Evolutionary conservation across 1,140 invertebrate genomes (phyloP).

Genomic region (Drosophila malerkotliana): DNA sequence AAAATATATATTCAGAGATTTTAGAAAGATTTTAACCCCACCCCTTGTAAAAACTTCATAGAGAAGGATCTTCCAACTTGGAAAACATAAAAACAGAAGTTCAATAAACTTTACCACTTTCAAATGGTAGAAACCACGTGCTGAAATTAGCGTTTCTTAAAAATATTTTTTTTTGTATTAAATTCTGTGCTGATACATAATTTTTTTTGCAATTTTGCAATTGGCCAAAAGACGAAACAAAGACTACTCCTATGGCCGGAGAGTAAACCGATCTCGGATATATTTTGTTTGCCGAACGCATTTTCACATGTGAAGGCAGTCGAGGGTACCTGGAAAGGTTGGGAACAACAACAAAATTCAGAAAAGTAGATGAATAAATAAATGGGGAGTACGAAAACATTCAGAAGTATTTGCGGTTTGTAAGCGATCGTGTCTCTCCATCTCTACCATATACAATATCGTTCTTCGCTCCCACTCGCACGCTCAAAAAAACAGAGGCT

Average conservation of each 20-base stretch:
- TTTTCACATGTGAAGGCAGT: constrained; percentile 52
- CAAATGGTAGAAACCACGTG: background rate
- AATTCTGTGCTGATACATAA: constrained; percentile 5
- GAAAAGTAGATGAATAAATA: constrained; percentile 36
- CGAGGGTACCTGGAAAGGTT: background rate
- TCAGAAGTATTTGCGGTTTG: constrained; percentile 73
- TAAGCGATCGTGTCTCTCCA: constrained; percentile 34
- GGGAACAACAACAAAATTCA: constrained; percentile 15
- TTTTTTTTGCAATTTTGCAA: background rate
- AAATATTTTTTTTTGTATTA: background rate
- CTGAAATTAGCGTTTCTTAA: background rate
- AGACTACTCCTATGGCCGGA: constrained; percentile 45
- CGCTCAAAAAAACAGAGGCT: constrained; percentile 17
- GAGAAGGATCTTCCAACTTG: too few relatives aligned
- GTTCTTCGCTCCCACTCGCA: constrained; percentile 31
- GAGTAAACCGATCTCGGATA: constrained; percentile 12
- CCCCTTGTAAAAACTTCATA: too few relatives aligned
- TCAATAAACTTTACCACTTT: background rate
- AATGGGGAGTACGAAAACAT: constrained; percentile 44
- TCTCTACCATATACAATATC: constrained; percentile 6
- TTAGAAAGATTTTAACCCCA: too few relatives aligned
- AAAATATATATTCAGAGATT: too few relatives aligned
- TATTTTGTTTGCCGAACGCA: constrained; percentile 62
- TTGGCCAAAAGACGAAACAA: constrained; percentile 33
- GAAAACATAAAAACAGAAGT: background rate